These are phyloP conservation scores for Aethes cnicana DNA, from an alignment of 2,888 invertebrate species.

Conservation along the genomic window DNA sequence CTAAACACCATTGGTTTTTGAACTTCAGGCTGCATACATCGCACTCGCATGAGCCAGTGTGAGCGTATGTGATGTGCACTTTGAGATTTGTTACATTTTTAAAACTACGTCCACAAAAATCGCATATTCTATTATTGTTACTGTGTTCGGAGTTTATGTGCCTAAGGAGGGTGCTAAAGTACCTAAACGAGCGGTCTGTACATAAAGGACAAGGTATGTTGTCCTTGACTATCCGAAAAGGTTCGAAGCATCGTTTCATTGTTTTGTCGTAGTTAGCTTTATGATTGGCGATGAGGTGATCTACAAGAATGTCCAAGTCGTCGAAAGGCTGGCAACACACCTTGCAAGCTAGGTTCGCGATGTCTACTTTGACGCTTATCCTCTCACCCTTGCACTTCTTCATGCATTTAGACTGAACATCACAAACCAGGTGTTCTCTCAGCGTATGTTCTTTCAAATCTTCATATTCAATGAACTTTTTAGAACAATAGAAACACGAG, in stretches of 20 bases:
- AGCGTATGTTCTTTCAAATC: slow-evolving; percentile 61
- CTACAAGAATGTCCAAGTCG: slow-evolving; percentile 57
- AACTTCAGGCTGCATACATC: slow-evolving; percentile 61
- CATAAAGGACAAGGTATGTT: slow-evolving; percentile 67
- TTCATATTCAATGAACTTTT: slow-evolving; percentile 63
- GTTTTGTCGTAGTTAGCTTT: slow-evolving; percentile 64
- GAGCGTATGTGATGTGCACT: slow-evolving; percentile 63
- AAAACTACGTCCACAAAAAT: slow-evolving; percentile 68
- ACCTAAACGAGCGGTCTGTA: slow-evolving; percentile 54
- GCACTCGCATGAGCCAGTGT: slow-evolving; percentile 63
- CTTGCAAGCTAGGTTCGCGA: slow-evolving; percentile 60
- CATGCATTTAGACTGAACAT: slow-evolving; percentile 63
- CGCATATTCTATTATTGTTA: slow-evolving; percentile 69
- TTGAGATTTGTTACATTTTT: slow-evolving; percentile 60
- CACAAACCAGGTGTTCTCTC: slow-evolving; percentile 62
- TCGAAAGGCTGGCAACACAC: slow-evolving; percentile 50
- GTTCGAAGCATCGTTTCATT: slow-evolving; percentile 58
- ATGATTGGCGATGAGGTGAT: slow-evolving; percentile 62
- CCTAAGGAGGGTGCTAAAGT: slow-evolving; percentile 61
- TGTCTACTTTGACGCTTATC: slow-evolving; percentile 63
- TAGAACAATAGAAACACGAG: slow-evolving; percentile 68
- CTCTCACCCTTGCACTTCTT: slow-evolving; percentile 69
- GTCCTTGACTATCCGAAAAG: slow-evolving; percentile 63
- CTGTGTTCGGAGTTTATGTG: slow-evolving; percentile 70
- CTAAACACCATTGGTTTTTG: slow-evolving; percentile 65